These are phyloP conservation scores for Megaceryle maxima DNA, from an alignment of 2,113 vertebrate genomes.

Conservation along the genomic window DNA sequence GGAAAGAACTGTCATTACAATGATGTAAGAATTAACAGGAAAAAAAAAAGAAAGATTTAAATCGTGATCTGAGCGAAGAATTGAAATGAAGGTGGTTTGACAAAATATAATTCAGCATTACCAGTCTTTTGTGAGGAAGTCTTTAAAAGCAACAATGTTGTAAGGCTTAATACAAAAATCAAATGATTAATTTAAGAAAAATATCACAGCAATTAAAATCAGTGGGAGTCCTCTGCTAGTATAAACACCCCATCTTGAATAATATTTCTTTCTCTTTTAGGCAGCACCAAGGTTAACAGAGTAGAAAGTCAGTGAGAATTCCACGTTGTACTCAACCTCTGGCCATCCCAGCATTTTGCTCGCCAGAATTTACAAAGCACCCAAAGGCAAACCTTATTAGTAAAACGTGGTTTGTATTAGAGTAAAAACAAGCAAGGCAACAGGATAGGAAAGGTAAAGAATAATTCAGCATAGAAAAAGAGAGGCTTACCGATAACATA, in stretches of 20 bases:
- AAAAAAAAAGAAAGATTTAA: background rate
- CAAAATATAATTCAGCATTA: constrained; percentile 29
- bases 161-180: constrained; percentile 55
- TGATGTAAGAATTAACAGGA: background rate
- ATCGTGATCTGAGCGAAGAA: constrained; percentile 1
- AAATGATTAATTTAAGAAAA: constrained; percentile 68
- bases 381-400: background rate
- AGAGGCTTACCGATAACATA: constrained; percentile 93
- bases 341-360: background rate
- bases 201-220: constrained; percentile 68
- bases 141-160: constrained; percentile 28
- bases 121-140: constrained; percentile 10
- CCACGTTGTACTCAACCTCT: background rate
- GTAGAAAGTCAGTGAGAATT: constrained; percentile 35
- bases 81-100: background rate
- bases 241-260: constrained; percentile 52
- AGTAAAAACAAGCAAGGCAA: background rate
- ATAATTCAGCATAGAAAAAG: background rate
- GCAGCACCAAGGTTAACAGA: constrained; percentile 40
- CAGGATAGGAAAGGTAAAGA: background rate
- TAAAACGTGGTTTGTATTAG: background rate
- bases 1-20: background rate
- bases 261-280: constrained; percentile 22
- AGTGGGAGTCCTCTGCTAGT: constrained; percentile 50
- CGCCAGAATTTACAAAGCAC: background rate